Percentiles rank a stretch among this genome's conserved stretches.
Conservation (phyloP, 1,140 invertebrate species). For the Cyrtorhinus lividipennis region DNA sequence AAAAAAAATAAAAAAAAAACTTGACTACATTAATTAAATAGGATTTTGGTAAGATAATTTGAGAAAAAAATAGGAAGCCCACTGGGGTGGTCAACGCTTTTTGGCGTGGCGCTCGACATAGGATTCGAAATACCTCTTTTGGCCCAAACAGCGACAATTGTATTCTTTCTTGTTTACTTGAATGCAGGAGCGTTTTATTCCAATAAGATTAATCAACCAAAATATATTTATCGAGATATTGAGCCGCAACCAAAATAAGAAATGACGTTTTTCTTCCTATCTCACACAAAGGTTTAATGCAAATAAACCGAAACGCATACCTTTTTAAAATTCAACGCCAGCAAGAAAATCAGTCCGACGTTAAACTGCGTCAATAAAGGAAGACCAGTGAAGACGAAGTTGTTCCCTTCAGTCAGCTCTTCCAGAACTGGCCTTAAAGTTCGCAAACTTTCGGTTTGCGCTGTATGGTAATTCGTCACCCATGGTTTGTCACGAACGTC, state of each 20-base stretch:
- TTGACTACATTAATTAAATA: no score
- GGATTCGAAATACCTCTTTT: no score
- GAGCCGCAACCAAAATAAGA: neutral
- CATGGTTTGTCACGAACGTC: slow-evolving; percentile 11
- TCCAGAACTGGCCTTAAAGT: neutral
- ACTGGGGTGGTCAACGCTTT: no score
- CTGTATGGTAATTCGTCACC: neutral
- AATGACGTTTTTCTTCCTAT: neutral
- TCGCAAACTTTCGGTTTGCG: neutral
- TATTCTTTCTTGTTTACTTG: no score
- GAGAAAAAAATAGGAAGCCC: no score
- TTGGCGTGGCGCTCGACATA: no score
- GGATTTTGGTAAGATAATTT: no score
- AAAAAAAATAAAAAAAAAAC: no score
- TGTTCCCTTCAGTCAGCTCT: neutral
- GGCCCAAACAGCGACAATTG: no score
- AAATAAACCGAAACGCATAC: slow-evolving; percentile 23
- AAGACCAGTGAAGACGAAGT: slow-evolving; percentile 30
- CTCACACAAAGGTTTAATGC: neutral
- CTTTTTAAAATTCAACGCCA: slow-evolving; percentile 29
- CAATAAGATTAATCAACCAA: neutral
- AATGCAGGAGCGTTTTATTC: no score
- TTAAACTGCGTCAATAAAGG: slow-evolving; percentile 32
- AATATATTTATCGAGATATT: neutral
- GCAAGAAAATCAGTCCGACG: slow-evolving; percentile 30